phyloP scores from a whole-genome alignment of 2,113 vertebrate genomes.

The Meleagris gallopavo region DNA sequence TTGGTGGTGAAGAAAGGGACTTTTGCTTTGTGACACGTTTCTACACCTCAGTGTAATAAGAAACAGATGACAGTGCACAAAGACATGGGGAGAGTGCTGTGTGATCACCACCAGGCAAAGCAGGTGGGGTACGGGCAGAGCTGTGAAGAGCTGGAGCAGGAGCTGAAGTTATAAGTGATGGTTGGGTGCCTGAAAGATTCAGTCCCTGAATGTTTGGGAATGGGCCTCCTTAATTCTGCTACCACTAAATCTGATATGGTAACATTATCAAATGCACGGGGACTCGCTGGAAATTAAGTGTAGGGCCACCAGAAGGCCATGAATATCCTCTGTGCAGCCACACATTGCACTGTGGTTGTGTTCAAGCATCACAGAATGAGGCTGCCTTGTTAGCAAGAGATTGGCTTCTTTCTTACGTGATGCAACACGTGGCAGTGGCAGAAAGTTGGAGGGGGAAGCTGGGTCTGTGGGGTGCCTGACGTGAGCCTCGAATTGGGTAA shows the following conservation, averaged over 20 bases:
- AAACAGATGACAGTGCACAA: neutral
- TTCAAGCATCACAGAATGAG: neutral
- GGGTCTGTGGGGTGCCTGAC: rapidly evolving
- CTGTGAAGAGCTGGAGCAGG: neutral
- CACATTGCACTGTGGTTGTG: neutral
- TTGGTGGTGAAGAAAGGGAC: neutral
- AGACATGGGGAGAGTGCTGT: neutral
- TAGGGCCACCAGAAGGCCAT: neutral
- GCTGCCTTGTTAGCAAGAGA: neutral
- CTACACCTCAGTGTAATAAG: neutral
- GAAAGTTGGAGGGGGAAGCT: neutral
- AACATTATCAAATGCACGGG: neutral
- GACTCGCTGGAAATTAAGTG: neutral
- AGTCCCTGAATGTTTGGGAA: neutral
- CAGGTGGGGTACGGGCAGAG: neutral
- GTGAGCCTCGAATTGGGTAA: neutral
- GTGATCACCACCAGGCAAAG: neutral
- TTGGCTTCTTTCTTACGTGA: neutral
- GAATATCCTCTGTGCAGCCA: neutral
- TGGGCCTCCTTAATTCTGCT: neutral
- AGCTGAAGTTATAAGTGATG: neutral
- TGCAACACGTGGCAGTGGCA: neutral
- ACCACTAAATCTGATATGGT: neutral
- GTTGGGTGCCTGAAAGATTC: neutral
- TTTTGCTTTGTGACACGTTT: slow-evolving; percentile 4